Conservation (phyloP, 2,797 vertebrate genomes). For the Eptatretus atami region DNA sequence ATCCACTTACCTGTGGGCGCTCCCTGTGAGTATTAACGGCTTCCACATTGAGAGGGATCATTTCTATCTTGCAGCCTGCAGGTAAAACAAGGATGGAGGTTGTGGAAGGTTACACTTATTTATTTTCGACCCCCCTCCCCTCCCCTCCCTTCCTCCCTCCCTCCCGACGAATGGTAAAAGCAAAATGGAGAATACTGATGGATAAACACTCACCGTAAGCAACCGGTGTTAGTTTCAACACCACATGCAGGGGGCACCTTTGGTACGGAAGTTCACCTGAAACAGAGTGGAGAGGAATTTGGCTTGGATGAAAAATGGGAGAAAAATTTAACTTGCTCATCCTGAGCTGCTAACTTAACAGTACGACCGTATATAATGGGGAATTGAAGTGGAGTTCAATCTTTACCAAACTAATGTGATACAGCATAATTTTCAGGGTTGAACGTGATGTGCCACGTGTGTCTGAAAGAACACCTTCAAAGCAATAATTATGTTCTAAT, state of each 20-base stretch:
- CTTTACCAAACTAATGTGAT: too few species aligned
- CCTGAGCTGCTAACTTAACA: too few species aligned
- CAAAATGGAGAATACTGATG: neutral
- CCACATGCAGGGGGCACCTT: conserved; percentile 62
- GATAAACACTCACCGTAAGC: conserved; percentile 36
- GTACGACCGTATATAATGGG: too few species aligned
- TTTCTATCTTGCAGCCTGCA: conserved; percentile 74
- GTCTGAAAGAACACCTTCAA: too few species aligned
- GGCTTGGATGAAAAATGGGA: too few species aligned
- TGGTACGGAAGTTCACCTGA: conserved; percentile 68
- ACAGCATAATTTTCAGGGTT: too few species aligned
- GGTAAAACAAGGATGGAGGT: neutral
- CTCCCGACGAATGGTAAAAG: neutral
- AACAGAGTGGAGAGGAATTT: conserved; percentile 8
- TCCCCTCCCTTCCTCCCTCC: neutral
- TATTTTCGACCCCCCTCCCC: neutral
- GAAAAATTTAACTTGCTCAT: too few species aligned
- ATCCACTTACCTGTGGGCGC: conserved; percentile 37
- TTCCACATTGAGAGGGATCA: conserved; percentile 44
- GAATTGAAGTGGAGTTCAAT: too few species aligned
- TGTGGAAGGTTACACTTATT: neutral
- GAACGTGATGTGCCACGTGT: too few species aligned
- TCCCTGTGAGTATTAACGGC: conserved; percentile 78
- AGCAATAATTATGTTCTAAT: too few species aligned
- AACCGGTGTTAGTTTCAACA: conserved; percentile 64